Percentiles rank a stretch among this genome's conserved stretches.
phyloP scores from a whole-genome alignment of 2,888 invertebrate species.

The Acrobeloides nanus region DNA sequence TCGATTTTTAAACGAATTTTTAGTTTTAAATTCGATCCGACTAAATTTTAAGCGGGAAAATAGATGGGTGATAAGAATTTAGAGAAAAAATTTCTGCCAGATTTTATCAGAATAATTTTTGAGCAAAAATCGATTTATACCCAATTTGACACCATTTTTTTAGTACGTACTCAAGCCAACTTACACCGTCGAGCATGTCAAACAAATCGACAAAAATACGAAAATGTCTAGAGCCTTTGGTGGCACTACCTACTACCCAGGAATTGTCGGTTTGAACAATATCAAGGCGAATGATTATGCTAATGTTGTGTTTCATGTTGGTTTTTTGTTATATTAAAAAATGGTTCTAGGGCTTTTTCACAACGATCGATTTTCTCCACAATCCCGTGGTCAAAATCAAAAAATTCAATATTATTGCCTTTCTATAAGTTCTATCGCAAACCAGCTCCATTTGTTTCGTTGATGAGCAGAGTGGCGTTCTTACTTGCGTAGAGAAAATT shows the following conservation, averaged over 20 bases:
- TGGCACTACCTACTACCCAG: slow-evolving; percentile 77
- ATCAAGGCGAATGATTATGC: slow-evolving; percentile 99
- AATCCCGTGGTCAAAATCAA: too few species aligned
- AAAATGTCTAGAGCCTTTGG: slow-evolving; percentile 90
- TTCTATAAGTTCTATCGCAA: too few species aligned
- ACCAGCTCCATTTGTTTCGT: too few species aligned
- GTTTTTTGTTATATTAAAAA: slow-evolving; percentile 11
- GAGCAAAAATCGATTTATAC: slow-evolving; percentile 12
- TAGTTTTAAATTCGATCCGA: slow-evolving; percentile 1
- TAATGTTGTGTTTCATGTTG: slow-evolving; percentile 89
- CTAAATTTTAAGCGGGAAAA: slow-evolving; percentile 7
- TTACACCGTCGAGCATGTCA: slow-evolving; percentile 75
- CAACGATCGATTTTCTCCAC: too few species aligned
- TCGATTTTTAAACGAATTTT: too few species aligned
- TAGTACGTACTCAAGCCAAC: slow-evolving; percentile 91
- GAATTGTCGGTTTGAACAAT: slow-evolving; percentile 92
- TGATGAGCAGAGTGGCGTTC: too few species aligned
- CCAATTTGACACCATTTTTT: slow-evolving; percentile 33
- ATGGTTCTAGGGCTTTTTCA: too few species aligned
- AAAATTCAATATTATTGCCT: too few species aligned
- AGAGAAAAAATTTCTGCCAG: slow-evolving; percentile 1
- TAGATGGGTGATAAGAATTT: slow-evolving; percentile 4
- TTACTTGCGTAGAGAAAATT: too few species aligned
- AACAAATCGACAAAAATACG: slow-evolving; percentile 68
- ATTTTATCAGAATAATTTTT: not conserved